These are phyloP conservation scores for Zelleria hepariella DNA, from an alignment of 2,888 invertebrate species.

Conservation along the genomic window DNA sequence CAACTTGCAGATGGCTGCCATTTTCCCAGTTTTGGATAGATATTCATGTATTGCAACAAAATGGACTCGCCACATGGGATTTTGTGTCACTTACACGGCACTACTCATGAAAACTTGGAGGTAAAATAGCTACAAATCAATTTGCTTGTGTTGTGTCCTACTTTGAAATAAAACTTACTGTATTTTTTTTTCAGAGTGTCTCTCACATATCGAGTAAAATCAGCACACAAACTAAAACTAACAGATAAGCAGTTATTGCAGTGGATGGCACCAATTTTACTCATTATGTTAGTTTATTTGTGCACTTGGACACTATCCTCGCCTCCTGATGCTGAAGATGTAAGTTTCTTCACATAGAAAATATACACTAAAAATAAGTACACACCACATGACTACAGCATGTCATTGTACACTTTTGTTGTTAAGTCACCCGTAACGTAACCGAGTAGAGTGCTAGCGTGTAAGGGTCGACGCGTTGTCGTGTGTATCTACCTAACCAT, in stretches of 20 bases:
- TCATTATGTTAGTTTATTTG: conserved; percentile 90
- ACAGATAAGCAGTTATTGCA: conserved; percentile 93
- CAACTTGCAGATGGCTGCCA: conserved; percentile 85
- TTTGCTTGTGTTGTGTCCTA: too few relatives aligned
- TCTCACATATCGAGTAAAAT: conserved; percentile 92
- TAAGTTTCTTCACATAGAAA: too few relatives aligned
- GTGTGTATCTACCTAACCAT: too few relatives aligned
- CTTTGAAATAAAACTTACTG: neutral
- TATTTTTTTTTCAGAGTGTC: conserved; percentile 78
- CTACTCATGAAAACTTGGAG: conserved; percentile 96
- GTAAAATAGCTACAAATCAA: conserved; percentile 44
- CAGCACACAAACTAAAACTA: conserved; percentile 91
- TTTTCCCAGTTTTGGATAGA: conserved; percentile 88
- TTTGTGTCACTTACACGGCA: conserved; percentile 93
- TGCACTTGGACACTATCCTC: conserved; percentile 92
- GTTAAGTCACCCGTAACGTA: too few relatives aligned
- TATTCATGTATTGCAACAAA: conserved; percentile 91
- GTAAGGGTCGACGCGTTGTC: too few relatives aligned
- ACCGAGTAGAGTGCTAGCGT: too few relatives aligned
- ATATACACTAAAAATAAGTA: too few relatives aligned
- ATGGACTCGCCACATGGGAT: conserved; percentile 94
- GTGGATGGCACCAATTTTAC: conserved; percentile 93
- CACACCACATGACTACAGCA: too few relatives aligned
- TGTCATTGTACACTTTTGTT: too few relatives aligned
- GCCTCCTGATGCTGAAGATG: conserved; percentile 85